Base-by-base conservation (phyloP, 2,113 vertebrate genomes). In the Cavia porcellus region DNA sequence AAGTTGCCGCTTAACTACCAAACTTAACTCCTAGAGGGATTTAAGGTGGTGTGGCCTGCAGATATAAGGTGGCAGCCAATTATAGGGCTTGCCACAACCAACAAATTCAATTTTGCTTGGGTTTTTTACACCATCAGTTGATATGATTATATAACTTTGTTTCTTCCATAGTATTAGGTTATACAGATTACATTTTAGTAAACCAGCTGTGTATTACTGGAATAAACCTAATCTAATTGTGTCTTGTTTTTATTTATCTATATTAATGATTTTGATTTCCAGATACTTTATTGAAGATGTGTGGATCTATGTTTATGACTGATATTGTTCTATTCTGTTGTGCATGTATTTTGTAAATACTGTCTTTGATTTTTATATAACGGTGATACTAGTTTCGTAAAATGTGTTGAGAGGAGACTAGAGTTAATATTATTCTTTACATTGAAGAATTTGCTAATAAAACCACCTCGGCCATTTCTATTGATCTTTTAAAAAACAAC, bases 361-460 rank as follows among this genome's bases (percentile, higher is more conserved):
- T 50, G 1, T 50, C 30, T 92, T 85, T 91, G 25, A 24, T 82
- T 95, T 87, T 84, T n/a, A n/a, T 88, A 47, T 64, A 72, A 84
- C 35, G n/a, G 20, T 72, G 66, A 59, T 75, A 3, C 15, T 75
- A 19, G 22, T 64, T 42, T 82, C 24, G 38, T 82, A 81, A 82
- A 81, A 75, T 77, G 28, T 82, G 28, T 79, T 81, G 6, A 55
- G 45, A 93, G 42, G n/a, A 89, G 86, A 80, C 25, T 89, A 89
- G 62, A 81, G n/a, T 81, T 80, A 42, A 28, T 81, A 19, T 45
- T 80, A 66, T 62, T 79, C 38, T 85, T 80, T 81, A 70, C 42
- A 52, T 89, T 62, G 11, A 20, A 28, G n/a, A 89, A 42, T 85
- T 85, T 77, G 47, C 7, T 66, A 32, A 11, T 59, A 6, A 85